Conservation (phyloP, 2,113 vertebrate species). For the Hyla sarda region DNA sequence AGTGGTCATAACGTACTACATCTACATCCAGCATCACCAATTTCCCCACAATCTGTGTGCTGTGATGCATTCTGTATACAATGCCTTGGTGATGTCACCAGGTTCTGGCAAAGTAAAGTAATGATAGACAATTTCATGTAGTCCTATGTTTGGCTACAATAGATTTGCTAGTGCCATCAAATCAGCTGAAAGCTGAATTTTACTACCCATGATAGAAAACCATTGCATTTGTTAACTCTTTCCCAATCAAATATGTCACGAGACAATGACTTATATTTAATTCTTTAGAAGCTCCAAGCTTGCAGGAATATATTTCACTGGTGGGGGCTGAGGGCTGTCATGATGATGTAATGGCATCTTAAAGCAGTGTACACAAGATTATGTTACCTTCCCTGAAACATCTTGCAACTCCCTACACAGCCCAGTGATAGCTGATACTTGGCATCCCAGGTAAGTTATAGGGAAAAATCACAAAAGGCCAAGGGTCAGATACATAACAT, state of each 20-base stretch:
- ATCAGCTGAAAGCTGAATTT: neutral
- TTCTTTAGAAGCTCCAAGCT: neutral
- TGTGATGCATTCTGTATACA: neutral
- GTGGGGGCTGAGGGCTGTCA: slow-evolving; percentile 18
- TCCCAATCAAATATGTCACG: too few species aligned
- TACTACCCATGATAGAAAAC: too few species aligned
- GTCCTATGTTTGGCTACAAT: neutral
- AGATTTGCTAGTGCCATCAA: neutral
- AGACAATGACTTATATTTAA: neutral
- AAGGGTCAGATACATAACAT: slow-evolving; percentile 20
- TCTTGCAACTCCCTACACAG: slow-evolving; percentile 18
- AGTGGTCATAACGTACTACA: neutral
- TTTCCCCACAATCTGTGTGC: neutral
- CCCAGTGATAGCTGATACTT: slow-evolving; percentile 39
- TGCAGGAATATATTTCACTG: slow-evolving; percentile 14
- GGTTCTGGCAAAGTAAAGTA: neutral
- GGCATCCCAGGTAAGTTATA: slow-evolving; percentile 36
- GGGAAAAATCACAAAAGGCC: slow-evolving; percentile 19
- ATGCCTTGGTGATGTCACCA: neutral
- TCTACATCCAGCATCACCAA: neutral
- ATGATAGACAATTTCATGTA: neutral
- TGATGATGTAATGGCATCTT: slow-evolving; percentile 46
- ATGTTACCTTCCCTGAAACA: slow-evolving; percentile 21
- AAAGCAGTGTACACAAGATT: slow-evolving; percentile 42
- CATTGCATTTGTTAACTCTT: too few species aligned